phyloP scores from a whole-genome alignment of 2,797 vertebrate genomes.

The Notolabrus celidotus region DNA sequence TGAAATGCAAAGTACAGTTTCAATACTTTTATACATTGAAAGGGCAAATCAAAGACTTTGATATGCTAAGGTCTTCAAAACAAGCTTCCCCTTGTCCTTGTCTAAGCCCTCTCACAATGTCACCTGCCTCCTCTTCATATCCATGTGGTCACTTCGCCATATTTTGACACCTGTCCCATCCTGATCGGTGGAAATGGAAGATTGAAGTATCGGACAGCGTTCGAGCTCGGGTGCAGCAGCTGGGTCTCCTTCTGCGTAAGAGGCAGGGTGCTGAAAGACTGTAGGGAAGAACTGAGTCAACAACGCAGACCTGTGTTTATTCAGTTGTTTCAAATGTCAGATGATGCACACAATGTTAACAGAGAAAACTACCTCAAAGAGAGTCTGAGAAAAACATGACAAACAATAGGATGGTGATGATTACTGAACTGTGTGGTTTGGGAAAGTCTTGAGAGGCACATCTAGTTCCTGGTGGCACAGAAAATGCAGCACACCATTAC shows the following conservation, averaged over 20 bases:
- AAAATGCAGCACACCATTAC: too few species aligned
- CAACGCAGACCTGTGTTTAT: not conserved
- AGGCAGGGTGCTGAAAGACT: not conserved
- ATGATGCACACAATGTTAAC: slow-evolving; percentile 4
- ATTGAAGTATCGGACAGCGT: not conserved
- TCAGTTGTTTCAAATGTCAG: slow-evolving; percentile 5
- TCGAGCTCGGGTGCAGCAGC: slow-evolving; percentile 1
- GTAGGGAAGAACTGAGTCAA: not conserved
- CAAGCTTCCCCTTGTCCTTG: not conserved
- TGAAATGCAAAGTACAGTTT: slow-evolving; percentile 19
- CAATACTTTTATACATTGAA: too few species aligned
- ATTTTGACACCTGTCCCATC: slow-evolving; percentile 1
- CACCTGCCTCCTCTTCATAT: not conserved
- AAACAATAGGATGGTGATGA: not conserved
- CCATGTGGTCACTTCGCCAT: not conserved
- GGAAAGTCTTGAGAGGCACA: too few species aligned
- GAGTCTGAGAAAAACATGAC: not conserved
- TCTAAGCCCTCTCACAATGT: not conserved
- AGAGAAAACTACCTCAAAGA: not conserved
- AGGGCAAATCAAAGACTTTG: not conserved
- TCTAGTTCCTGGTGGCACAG: too few species aligned
- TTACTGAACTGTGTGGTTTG: not conserved
- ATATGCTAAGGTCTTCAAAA: not conserved
- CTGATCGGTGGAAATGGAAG: slow-evolving; percentile 1
- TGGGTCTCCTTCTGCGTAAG: not conserved